Base-by-base conservation (phyloP, 2,888 invertebrate species). In the Cabera pusaria region DNA sequence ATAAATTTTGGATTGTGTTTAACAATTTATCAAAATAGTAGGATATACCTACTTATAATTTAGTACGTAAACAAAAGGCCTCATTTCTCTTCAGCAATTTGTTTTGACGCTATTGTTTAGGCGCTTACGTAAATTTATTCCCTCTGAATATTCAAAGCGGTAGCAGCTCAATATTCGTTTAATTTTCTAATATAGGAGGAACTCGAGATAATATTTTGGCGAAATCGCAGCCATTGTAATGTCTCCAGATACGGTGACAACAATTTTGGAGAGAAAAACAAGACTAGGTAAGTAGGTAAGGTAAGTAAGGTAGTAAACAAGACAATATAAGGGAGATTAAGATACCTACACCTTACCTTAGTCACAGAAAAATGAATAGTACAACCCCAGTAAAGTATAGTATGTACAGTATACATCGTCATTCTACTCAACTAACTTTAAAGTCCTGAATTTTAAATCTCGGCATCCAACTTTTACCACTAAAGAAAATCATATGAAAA, bases 61-160 rank as follows among this genome's bases (percentile, higher is more conserved):
- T n/a, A n/a, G 12, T 33, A 27, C 36, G 32, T 40, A 40, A 41
- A 49, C 44, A 49, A 45, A 20, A 49, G 33, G 27, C 43, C 24
- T 52, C 50, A 58, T 51, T 37, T 49, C 36, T 56, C 40, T 23
- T 52, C 58, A 57, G 62, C 68, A 75, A 78, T 77, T 75, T 75
- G 73, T 71, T 69, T 57, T 64, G 57, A 53, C 56, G 51, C 58
- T 56, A 59, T 64, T 62, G 61, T 69, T 62, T 65, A 50, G 52
- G 57, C 59, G 65, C 64, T 65, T 65, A 64, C 70, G 67, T 62
- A 60, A 84, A 86, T 82, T 85, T 83, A 86, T 84, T 82, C 83
- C 54, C 58, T 72, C 72, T 87, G 86, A 86, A 86, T 87, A 87
- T 86, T 87, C 87, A 87, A 72, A 73, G 65, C 73, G 64, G 70